Conservation (phyloP, 1,140 invertebrate genomes). For the Ericerus pela region DNA sequence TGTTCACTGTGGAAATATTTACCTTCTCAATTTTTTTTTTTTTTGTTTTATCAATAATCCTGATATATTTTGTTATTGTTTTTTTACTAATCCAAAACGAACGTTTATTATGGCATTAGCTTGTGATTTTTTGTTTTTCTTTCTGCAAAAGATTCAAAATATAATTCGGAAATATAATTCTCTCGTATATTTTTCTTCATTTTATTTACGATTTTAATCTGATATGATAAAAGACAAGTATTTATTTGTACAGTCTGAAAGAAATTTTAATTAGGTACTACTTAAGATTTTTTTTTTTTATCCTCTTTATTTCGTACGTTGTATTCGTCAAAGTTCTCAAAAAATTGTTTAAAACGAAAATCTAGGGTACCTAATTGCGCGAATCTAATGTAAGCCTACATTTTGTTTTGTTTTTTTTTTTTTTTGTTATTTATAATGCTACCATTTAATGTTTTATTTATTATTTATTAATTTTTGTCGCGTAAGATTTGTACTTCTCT, state of each 20-base stretch:
- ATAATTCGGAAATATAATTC: too few species aligned
- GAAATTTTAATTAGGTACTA: background rate
- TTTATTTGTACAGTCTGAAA: constrained; percentile 2
- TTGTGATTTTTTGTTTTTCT: too few species aligned
- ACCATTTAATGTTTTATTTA: constrained; percentile 3
- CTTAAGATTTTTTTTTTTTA: too few species aligned
- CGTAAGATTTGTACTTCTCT: background rate
- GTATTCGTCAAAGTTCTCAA: background rate
- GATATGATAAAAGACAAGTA: background rate
- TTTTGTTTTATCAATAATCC: too few species aligned
- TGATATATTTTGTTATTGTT: too few species aligned
- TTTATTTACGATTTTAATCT: too few species aligned
- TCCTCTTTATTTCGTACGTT: background rate
- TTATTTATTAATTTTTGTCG: constrained; percentile 2
- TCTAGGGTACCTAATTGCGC: background rate
- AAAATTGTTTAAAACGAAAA: background rate
- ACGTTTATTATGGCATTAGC: too few species aligned
- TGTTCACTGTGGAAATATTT: too few species aligned
- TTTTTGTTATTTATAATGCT: background rate
- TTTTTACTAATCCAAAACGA: too few species aligned
- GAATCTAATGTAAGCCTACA: background rate
- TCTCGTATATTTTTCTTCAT: too few species aligned
- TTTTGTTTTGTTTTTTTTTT: background rate
- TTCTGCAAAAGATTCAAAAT: too few species aligned
- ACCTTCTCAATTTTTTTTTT: too few species aligned